Evolutionary conservation across 2,113 vertebrate species (phyloP).

Genomic region (Nothoprocta pentlandii): DNA sequence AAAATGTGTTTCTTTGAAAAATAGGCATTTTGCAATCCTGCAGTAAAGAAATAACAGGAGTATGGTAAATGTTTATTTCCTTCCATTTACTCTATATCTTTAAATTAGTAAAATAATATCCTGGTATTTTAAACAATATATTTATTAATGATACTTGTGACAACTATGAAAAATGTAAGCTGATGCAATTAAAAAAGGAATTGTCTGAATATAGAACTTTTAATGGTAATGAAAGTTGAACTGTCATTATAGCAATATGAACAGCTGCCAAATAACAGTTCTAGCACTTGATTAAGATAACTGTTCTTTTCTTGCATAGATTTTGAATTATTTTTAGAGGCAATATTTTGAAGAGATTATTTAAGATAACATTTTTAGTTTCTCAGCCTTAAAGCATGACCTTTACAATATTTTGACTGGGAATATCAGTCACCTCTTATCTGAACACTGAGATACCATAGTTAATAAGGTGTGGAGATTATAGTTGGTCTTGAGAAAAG

Average conservation of each 20-base stretch:
- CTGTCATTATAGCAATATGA: background rate
- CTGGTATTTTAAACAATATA: background rate
- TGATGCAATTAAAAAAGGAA: background rate
- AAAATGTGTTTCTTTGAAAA: background rate
- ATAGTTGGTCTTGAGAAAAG: background rate
- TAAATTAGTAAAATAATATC: background rate
- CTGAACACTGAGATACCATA: background rate
- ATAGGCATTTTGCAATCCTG: background rate
- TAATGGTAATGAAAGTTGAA: background rate
- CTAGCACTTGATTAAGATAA: background rate
- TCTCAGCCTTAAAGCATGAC: background rate
- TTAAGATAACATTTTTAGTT: slow-evolving; percentile 6
- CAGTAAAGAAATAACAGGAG: background rate
- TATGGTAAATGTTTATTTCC: background rate
- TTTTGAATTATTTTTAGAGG: background rate
- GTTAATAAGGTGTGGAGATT: slow-evolving; percentile 22
- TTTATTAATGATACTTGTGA: background rate
- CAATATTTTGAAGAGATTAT: background rate
- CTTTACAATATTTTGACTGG: background rate
- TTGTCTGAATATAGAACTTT: background rate
- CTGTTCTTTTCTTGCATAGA: background rate
- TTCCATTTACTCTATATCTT: background rate
- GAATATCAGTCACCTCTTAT: background rate
- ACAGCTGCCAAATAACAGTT: background rate
- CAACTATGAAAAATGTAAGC: background rate